Percentiles rank a stretch among this genome's conserved stretches.
Evolutionary conservation across 2,797 vertebrate species (phyloP).

Genomic region (Chelmon rostratus): DNA sequence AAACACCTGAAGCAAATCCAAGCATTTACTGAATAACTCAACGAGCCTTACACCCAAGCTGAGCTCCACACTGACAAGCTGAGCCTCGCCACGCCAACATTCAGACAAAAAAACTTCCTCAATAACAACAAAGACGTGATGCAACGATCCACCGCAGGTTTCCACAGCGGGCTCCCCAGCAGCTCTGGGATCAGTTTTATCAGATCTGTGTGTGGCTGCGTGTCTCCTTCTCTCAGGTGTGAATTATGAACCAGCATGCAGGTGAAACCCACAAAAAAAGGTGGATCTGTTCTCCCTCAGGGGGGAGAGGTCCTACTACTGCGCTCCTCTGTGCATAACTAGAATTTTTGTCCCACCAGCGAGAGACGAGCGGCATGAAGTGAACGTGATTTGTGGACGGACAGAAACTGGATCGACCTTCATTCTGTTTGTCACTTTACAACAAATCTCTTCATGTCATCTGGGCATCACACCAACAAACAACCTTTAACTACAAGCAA

Average conservation of each 20-base stretch:
- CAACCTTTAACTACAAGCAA: neutral
- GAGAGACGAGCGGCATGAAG: neutral
- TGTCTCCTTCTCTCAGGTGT: conserved; percentile 25
- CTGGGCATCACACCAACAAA: neutral
- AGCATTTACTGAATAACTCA: neutral
- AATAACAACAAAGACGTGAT: neutral
- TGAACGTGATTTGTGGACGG: conserved; percentile 6
- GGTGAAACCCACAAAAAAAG: conserved; percentile 35
- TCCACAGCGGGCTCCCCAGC: neutral
- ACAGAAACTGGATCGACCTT: neutral
- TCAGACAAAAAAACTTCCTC: neutral
- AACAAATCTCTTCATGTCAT: neutral
- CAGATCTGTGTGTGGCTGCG: neutral
- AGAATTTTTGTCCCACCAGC: conserved; percentile 21
- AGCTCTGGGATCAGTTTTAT: neutral
- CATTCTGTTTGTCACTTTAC: neutral
- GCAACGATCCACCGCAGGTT: neutral
- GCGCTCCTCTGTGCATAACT: conserved; percentile 31
- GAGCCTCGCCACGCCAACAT: neutral
- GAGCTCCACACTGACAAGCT: neutral
- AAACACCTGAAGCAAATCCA: neutral
- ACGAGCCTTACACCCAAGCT: too few species aligned
- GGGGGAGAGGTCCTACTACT: conserved; percentile 22
- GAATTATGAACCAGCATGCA: conserved; percentile 40
- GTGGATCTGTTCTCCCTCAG: conserved; percentile 37